Base-by-base conservation (phyloP, 2,113 vertebrate genomes). In the Etia nguti region DNA sequence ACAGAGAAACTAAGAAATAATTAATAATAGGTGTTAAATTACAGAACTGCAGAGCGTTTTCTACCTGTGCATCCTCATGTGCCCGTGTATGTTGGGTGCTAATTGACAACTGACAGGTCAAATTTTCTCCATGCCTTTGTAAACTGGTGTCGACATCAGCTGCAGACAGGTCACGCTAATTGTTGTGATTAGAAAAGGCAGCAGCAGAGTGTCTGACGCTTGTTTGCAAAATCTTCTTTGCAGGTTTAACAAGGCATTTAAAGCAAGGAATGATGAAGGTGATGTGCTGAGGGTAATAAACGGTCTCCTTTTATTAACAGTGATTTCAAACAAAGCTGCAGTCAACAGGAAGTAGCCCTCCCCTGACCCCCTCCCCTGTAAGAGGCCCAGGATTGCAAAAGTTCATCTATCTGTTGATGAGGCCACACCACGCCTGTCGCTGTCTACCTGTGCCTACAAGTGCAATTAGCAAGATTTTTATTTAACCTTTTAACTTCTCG, bases 281-380 rank as follows among this genome's bases (percentile, higher is more conserved):
- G 83, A 88, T 46, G 80, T 46, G 75, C 87, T 8, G 15, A 68
- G 22, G 60, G 65, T 59, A 70, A 92, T 75, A 82, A 83, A 83
- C 77, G 48, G 81, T 57, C 81, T 92, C 20, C 18, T 89, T 87
- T 89, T 75, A 86, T 89, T 84, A 50, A 60, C 9, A 29, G 65
- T 20, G 55, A 80, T 81, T 89, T 92, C 31, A 90, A 88, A 89
- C 57, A 82, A 81, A 80, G 77, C 57, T 75, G 79, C 36, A 31
- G 82, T 79, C 26, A 81, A 79, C 54, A 82, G 29, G 68, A 60
- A 77, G 34, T n/a, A 29, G 5, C 11, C 2, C 20, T 41, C 16
- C 43, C 26, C 29, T 26, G 5, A 46, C 22, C 43, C 24, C 43
- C 24, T 43, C 38, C n/a, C 50, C 57, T 18, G 16, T 52, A 68